Conservation (phyloP, 2,797 vertebrate genomes). For the Decapterus maruadsi region DNA sequence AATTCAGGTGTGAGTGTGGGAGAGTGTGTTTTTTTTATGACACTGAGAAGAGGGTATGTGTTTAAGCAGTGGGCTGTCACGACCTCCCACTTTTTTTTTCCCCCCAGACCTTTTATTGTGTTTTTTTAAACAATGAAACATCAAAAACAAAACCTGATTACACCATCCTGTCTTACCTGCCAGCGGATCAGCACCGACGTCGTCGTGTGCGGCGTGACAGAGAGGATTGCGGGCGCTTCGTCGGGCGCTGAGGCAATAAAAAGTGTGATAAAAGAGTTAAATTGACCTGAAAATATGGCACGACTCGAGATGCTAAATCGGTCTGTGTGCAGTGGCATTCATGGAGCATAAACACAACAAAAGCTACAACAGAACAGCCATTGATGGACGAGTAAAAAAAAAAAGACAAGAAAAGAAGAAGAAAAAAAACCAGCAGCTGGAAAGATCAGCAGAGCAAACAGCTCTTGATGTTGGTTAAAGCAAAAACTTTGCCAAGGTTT, state of each 20-base stretch:
- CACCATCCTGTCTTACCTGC: constrained; percentile 86
- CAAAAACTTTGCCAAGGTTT: constrained; percentile 33
- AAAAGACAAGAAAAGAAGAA: constrained; percentile 40
- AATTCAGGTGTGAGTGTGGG: constrained; percentile 68
- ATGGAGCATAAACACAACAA: constrained; percentile 58
- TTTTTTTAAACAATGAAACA: constrained; percentile 41
- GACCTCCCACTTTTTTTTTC: constrained; percentile 43
- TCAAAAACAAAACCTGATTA: background rate
- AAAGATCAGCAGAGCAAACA: constrained; percentile 31
- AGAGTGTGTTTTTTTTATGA: constrained; percentile 32
- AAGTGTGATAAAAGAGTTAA: constrained; percentile 65
- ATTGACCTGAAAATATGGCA: constrained; percentile 70
- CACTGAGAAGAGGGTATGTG: constrained; percentile 12
- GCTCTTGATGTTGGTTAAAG: constrained; percentile 38
- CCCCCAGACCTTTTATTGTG: constrained; percentile 8
- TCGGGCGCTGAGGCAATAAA: constrained; percentile 80
- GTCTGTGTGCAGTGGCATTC: constrained; percentile 63
- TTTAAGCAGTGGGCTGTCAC: constrained; percentile 27
- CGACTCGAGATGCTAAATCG: constrained; percentile 39
- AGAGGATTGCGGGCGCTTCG: constrained; percentile 90
- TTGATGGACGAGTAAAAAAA: constrained; percentile 49
- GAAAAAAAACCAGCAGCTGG: constrained; percentile 28
- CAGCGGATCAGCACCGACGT: constrained; percentile 96
- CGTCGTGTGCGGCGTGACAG: constrained; percentile 95
- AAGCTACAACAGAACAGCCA: constrained; percentile 28